A percentile compares a stretch with the other conserved stretches of the same genome.
Evolutionary conservation across 2,797 vertebrate genomes (phyloP).

Genomic region (Mus spretus): DNA sequence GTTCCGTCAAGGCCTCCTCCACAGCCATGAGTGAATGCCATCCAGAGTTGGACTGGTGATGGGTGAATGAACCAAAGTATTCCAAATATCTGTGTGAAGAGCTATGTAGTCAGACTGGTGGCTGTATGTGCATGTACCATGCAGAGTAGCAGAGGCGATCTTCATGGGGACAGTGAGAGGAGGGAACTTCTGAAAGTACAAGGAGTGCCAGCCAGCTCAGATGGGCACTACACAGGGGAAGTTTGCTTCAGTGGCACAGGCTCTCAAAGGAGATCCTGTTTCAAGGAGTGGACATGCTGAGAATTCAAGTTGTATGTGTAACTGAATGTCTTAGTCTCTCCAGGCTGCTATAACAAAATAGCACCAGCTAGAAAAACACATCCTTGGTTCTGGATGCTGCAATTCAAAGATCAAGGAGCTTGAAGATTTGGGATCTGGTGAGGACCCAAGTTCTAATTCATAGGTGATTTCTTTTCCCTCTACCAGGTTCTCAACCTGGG

Average conservation of each 20-base stretch:
- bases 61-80: neutral
- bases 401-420: neutral
- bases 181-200: neutral
- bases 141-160: neutral
- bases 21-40: accelerated
- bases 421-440: neutral
- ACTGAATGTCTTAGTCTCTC: neutral
- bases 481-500: neutral
- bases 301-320: neutral
- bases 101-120: too few species aligned
- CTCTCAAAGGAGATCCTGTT: neutral
- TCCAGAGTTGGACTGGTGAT: neutral
- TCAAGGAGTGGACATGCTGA: neutral
- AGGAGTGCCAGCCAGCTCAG: neutral
- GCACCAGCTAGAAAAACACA: neutral
- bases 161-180: too few species aligned
- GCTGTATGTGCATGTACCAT: too few species aligned
- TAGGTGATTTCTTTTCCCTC: too few species aligned
- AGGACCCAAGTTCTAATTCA: neutral
- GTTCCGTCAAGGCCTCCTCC: too few species aligned
- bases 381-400: neutral
- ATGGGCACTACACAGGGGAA: neutral
- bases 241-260: too few species aligned
- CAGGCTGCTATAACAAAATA: neutral
- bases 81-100: neutral